Conservation (phyloP, 2,113 vertebrate species). For the Cololabis saira region DNA sequence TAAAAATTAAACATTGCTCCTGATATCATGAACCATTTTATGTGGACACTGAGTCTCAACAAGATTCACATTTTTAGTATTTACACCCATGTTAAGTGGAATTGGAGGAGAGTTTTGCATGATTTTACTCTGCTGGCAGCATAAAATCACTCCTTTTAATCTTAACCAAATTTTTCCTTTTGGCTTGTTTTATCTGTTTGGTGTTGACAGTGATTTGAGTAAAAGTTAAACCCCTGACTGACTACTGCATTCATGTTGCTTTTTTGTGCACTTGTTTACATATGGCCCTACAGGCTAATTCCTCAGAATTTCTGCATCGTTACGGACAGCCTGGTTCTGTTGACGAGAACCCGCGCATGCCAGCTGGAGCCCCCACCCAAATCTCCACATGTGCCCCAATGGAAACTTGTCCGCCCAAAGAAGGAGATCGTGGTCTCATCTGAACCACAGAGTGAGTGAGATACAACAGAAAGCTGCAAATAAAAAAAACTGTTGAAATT, state of each 20-base stretch:
- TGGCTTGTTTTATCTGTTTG: background rate
- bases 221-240: background rate
- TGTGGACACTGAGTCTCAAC: no score
- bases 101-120: no score
- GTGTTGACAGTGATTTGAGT: background rate
- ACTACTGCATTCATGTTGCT: background rate
- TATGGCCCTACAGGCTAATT: slow-evolving; percentile 78
- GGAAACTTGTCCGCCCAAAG: slow-evolving; percentile 88
- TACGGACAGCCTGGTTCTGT: slow-evolving; percentile 87
- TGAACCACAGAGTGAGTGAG: slow-evolving; percentile 85
- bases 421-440: slow-evolving; percentile 81
- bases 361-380: slow-evolving; percentile 77
- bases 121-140: no score
- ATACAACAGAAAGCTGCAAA: slow-evolving; percentile 14
- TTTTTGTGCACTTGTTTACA: slow-evolving; percentile 23
- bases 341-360: slow-evolving; percentile 86
- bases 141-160: no score
- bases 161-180: background rate
- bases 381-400: slow-evolving; percentile 76
- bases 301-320: slow-evolving; percentile 86
- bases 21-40: no score
- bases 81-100: no score
- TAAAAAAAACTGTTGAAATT: slow-evolving; percentile 14
- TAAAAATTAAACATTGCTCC: no score
- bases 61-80: no score